Conservation (phyloP, 2,797 vertebrate genomes). For the Bucorvus abyssinicus region DNA sequence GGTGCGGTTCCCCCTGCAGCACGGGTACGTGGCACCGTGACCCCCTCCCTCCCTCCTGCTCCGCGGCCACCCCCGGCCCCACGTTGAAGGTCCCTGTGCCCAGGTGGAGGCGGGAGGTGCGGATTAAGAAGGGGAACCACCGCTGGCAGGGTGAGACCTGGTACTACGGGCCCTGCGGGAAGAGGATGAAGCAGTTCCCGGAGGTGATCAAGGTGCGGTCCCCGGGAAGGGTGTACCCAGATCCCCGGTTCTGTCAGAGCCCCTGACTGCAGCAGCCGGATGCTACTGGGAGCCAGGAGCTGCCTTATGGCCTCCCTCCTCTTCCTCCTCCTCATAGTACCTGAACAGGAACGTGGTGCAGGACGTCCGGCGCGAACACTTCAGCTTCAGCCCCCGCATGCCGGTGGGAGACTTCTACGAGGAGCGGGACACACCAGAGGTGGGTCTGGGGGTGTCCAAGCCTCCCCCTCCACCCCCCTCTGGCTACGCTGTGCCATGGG, state of each 20-base stretch:
- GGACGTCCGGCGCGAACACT: slow-evolving; percentile 89
- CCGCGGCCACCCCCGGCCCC: not conserved
- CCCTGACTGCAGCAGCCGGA: fast-evolving
- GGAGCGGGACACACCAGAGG: slow-evolving; percentile 89
- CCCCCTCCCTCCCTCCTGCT: not conserved
- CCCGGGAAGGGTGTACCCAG: too few species aligned
- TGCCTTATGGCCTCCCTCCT: not conserved
- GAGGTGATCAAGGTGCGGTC: slow-evolving; percentile 92
- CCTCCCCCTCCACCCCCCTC: fast-evolving
- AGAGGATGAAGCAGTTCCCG: slow-evolving; percentile 97
- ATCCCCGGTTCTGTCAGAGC: not conserved
- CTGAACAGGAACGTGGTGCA: slow-evolving; percentile 87
- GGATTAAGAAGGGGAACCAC: slow-evolving; percentile 87
- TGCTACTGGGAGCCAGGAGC: not conserved
- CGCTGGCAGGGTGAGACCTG: slow-evolving; percentile 96
- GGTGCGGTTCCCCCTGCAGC: slow-evolving; percentile 89
- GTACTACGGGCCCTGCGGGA: slow-evolving; percentile 96
- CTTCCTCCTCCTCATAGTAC: slow-evolving; percentile 76
- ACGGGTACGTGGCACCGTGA: slow-evolving; percentile 80
- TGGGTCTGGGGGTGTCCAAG: slow-evolving; percentile 53
- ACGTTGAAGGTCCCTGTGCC: not conserved
- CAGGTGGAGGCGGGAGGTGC: slow-evolving; percentile 93
- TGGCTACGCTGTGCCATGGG: fast-evolving
- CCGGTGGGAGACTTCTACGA: slow-evolving; percentile 96
- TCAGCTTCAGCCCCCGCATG: slow-evolving; percentile 98